These are phyloP conservation scores for Melanaphis sacchari DNA, from an alignment of 1,140 invertebrate genomes.

Conservation along the genomic window DNA sequence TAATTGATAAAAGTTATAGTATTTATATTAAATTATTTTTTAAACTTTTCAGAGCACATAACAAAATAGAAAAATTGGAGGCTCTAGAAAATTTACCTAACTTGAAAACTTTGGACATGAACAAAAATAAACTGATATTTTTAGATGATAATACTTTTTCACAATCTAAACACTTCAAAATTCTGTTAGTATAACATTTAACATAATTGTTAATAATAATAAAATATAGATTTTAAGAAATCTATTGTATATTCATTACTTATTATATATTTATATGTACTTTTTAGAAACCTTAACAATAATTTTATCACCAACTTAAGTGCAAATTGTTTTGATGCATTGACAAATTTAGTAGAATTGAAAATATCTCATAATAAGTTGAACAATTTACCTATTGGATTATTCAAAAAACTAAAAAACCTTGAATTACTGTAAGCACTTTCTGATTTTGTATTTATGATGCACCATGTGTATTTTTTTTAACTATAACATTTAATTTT, in stretches of 20 bases:
- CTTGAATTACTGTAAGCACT: conserved; percentile 73
- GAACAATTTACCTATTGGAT: conserved; percentile 77
- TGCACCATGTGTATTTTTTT: conserved; percentile 39
- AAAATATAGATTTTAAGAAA: conserved; percentile 61
- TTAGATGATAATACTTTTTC: conserved; percentile 67
- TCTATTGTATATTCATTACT: conserved; percentile 60
- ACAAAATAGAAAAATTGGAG: conserved; percentile 44
- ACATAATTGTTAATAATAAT: conserved; percentile 54
- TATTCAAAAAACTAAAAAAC: conserved; percentile 83
- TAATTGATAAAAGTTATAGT: background rate
- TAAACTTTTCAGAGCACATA: conserved; percentile 34
- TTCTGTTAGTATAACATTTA: conserved; percentile 65
- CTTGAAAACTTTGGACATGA: conserved; percentile 70
- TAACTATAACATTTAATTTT: background rate
- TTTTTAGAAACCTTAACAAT: conserved; percentile 78
- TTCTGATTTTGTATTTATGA: background rate
- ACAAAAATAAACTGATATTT: conserved; percentile 70
- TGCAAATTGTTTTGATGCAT: conserved; percentile 78
- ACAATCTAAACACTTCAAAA: conserved; percentile 64
- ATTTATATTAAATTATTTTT: background rate
- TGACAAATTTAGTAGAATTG: conserved; percentile 75
- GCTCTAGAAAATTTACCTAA: conserved; percentile 69
- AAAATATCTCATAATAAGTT: conserved; percentile 85
- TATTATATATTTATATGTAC: conserved; percentile 6
- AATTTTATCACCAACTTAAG: conserved; percentile 81